phyloP scores from a whole-genome alignment of 2,888 invertebrate species.

The Osmoderma eremita region DNA sequence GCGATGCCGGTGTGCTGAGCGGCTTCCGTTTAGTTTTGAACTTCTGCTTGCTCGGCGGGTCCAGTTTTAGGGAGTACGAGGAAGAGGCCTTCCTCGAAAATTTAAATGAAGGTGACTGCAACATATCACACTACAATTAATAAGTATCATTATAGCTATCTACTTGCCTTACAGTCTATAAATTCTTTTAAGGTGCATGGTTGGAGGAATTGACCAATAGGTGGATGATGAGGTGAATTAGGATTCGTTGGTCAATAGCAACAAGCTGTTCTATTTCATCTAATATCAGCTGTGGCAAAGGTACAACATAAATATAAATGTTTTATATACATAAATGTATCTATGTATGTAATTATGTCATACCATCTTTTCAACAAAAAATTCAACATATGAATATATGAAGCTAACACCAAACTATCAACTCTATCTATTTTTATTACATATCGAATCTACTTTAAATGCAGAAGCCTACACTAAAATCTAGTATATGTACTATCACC shows the following conservation, averaged over 20 bases:
- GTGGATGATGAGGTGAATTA: neutral
- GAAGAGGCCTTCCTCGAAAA: slow-evolving; percentile 97
- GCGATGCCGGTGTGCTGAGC: slow-evolving; percentile 92
- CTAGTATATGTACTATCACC: too few relatives aligned
- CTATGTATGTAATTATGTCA: too few relatives aligned
- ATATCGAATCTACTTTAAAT: too few relatives aligned
- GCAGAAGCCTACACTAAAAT: too few relatives aligned
- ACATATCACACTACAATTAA: slow-evolving; percentile 70
- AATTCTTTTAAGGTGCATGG: too few relatives aligned
- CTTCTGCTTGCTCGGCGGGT: slow-evolving; percentile 88
- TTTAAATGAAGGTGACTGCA: slow-evolving; percentile 97
- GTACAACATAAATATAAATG: too few relatives aligned
- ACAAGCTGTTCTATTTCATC: neutral
- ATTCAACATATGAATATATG: too few relatives aligned
- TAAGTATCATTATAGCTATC: slow-evolving; percentile 42
- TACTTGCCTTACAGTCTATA: slow-evolving; percentile 36
- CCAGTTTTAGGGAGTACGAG: slow-evolving; percentile 94
- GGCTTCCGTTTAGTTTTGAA: slow-evolving; percentile 90
- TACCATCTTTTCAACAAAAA: too few relatives aligned
- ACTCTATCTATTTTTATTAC: too few relatives aligned
- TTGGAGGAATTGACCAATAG: too few relatives aligned
- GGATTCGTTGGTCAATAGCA: neutral
- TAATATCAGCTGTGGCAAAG: neutral
- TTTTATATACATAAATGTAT: too few relatives aligned
- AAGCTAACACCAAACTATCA: too few relatives aligned